Percentiles rank a stretch among this genome's conserved stretches.
These are phyloP conservation scores for Euwallacea similis DNA, from an alignment of 1,140 invertebrate genomes.

Conservation along the genomic window DNA sequence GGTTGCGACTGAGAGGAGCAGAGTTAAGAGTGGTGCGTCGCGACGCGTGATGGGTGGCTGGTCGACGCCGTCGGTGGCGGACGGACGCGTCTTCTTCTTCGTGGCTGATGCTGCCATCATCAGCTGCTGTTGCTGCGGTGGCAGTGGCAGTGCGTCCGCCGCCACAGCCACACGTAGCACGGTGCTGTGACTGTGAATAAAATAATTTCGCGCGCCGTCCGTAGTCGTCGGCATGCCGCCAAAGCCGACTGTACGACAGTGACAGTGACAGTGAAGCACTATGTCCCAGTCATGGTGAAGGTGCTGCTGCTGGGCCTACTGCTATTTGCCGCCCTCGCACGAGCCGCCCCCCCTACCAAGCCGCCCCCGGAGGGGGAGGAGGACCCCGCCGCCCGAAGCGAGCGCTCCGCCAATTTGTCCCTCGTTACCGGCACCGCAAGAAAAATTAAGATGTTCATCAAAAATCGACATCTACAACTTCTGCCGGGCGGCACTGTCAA, in stretches of 20 bases:
- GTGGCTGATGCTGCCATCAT: conserved; percentile 2
- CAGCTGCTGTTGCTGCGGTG: conserved; percentile 5
- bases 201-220: conserved; percentile 8
- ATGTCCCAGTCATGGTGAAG: conserved; percentile 56
- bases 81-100: conserved; percentile 12
- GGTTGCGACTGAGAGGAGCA: background rate
- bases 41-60: conserved; percentile 11
- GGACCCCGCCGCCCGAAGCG: conserved; percentile 55
- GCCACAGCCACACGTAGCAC: conserved; percentile 43
- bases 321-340: conserved; percentile 51
- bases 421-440: conserved; percentile 71
- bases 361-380: conserved; percentile 41
- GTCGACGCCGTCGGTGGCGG: background rate
- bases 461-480: conserved; percentile 75
- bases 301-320: conserved; percentile 52
- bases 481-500: conserved; percentile 78
- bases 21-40: conserved; percentile 2
- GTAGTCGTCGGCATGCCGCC: conserved; percentile 7
- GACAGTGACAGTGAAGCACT: conserved; percentile 50
- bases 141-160: conserved; percentile 44
- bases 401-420: conserved; percentile 73
- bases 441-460: conserved; percentile 79
- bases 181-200: conserved; percentile 39
- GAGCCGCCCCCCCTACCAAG: conserved; percentile 45
- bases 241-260: conserved; percentile 41